Percentiles rank a stretch among this genome's conserved stretches.
phyloP scores from a whole-genome alignment of 2,113 vertebrate species.

The Bubalus kerabau region DNA sequence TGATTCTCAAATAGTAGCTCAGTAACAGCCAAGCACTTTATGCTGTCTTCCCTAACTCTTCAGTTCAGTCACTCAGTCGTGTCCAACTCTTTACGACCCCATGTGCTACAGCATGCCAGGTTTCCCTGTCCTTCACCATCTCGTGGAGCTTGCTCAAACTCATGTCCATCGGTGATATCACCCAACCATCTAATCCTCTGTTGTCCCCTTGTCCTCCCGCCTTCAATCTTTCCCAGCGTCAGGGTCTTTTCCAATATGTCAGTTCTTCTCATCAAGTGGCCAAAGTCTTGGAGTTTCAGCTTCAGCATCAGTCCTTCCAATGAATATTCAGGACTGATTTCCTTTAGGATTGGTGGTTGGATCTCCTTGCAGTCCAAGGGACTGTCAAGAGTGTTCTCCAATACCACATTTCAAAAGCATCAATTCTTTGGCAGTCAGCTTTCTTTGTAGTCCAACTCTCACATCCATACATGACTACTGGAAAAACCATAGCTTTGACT shows the following conservation, averaged over 20 bases:
- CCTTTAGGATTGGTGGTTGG: not conserved
- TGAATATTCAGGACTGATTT: not conserved
- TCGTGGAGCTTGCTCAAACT: not conserved
- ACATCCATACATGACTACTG: not conserved
- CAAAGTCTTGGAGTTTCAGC: not conserved
- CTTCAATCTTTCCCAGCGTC: not conserved
- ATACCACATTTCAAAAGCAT: not conserved
- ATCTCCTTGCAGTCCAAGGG: not conserved
- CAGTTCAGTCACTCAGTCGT: not conserved
- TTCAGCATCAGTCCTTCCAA: not conserved
- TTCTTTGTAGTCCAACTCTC: not conserved
- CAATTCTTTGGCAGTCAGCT: not conserved
- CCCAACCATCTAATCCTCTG: not conserved
- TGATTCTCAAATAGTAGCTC: not conserved
- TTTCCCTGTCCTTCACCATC: not conserved
- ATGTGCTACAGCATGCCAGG: not conserved
- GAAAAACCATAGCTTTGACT: not conserved
- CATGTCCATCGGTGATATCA: not conserved
- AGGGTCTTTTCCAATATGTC: not conserved
- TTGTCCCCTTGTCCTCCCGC: fast-evolving
- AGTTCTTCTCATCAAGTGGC: not conserved
- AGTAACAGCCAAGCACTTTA: not conserved
- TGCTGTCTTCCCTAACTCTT: not conserved
- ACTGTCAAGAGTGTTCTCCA: not conserved
- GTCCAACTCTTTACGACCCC: not conserved